Base-by-base conservation (phyloP, 2,797 vertebrate species). In the Periparus ater region DNA sequence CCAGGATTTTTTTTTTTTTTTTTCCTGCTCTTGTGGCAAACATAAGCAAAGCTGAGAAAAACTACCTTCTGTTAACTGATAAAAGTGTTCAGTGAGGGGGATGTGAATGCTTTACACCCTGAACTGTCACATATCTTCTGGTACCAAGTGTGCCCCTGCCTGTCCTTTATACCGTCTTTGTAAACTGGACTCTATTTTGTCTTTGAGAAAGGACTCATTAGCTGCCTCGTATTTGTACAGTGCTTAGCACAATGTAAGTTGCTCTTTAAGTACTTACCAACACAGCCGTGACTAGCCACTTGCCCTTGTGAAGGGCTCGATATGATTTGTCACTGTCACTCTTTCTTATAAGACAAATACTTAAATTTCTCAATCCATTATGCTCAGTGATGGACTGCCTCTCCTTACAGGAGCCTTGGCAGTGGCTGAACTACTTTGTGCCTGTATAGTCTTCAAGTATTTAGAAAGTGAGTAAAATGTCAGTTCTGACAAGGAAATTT, bases 121-220 rank as follows among this genome's bases (percentile, higher is more conserved):
- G 47, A 91, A 78, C n/a, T 0, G 0, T 30, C 70, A 62, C 36
- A 38, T 42, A 67, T 85, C 72, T 83, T 48, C 48, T 70, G 70
- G 70, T 74, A 62, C 38, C 38, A 38, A 38, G 38, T 38, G 38
- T 38, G 38, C 38, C 36, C 82, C 57, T 90, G 88, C 40, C 58
- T 88, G 61, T 93, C 76, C 63, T 91, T 94, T 84, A 5, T 68
- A 12, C n/a, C 75, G 4, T 78, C 45, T 88, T 68, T 61, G 32
- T 89, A 81, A 91, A 70, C 58, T 55, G 60, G 36, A 32, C 38
- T 32, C 71, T 93, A 0, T 93, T 96, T 91, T 90, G 76, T 44
- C 91, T 93, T 93, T 90, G 79, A 93, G 82, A 89, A 91, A 81
- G 66, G 73, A 70, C 54, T 38, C 17, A 21, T 86, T 96, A 85